phyloP scores from a whole-genome alignment of 2,113 vertebrate species.

The Cephalopterus ornatus region DNA sequence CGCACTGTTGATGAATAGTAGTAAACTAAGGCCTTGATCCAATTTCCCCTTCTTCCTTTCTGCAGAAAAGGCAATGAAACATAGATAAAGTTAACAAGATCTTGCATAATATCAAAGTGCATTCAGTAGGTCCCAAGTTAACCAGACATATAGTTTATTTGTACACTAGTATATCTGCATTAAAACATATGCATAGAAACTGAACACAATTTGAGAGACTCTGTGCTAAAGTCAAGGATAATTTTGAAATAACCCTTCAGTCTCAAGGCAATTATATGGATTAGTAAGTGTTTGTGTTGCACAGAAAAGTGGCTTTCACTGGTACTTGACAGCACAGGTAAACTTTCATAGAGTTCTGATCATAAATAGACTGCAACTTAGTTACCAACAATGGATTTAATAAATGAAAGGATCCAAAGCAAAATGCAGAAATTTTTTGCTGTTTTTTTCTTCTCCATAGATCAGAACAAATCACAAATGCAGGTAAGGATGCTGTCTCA shows the following conservation, averaged over 20 bases:
- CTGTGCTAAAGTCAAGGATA: constrained; percentile 34
- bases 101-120: constrained; percentile 71
- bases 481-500: background rate
- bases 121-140: constrained; percentile 55
- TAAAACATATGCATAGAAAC: constrained; percentile 19
- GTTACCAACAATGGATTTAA: constrained; percentile 4
- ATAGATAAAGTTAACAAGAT: constrained; percentile 74
- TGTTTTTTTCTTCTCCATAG: constrained; percentile 7
- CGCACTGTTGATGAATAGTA: constrained; percentile 56
- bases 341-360: background rate
- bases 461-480: background rate
- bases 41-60: constrained; percentile 56
- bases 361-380: constrained; percentile 13
- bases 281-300: constrained; percentile 27
- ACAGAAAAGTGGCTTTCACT: constrained; percentile 13
- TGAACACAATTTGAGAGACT: background rate
- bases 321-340: constrained; percentile 15
- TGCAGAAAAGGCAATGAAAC: constrained; percentile 62
- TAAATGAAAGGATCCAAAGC: background rate
- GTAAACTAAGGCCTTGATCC: constrained; percentile 70
- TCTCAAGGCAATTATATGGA: constrained; percentile 23
- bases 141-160: constrained; percentile 44
- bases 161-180: constrained; percentile 31
- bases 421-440: constrained; percentile 12
- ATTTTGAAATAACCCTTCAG: constrained; percentile 41